Evolutionary conservation across 2,888 invertebrate species (phyloP), one percentile per base, ranked within the genome.

Genomic region (Heterodera filipjevi): DNA sequence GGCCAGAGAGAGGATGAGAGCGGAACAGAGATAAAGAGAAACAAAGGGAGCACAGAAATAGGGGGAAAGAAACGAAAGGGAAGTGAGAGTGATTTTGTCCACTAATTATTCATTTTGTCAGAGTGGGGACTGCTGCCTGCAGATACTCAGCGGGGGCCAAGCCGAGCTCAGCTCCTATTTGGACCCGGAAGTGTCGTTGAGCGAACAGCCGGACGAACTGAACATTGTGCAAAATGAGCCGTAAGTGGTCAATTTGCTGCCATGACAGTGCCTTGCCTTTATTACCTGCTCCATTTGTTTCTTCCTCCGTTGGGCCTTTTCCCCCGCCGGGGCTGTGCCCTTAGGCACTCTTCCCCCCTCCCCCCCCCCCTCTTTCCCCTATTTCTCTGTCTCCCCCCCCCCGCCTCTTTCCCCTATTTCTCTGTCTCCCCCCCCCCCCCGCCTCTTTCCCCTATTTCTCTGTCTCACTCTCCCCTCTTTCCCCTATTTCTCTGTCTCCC

Each of bases 121-220:
- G 98, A 92, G 97, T 91, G 97, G 97, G 90, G 98, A 79, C 68
- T 75, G 75, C 44, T 75, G 75, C n/a, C 33, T 75, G 44, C 75
- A 75, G 66, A 66, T 75, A 22, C 64, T 66, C 14, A 53, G 59
- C 46, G 68, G 66, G 27, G 64, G 77, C 98, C 95, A 84, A n/a
- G 89, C 96, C 81, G 98, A 99, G 91, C 96, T 95, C 91, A 96
- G 96, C 76, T 94, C 95, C 78, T 98, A 98, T 91, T 92, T 99
- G 91, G 98, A 99, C 91, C 92, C 96, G 90, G 98, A 99, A 90
- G 94, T 95, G 77, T 95, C 96, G 80, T 93, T 99, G 87, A 94
- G 94, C 87, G 98, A 99, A 90, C 98, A 99, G 90, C 93, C 94
- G 84, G 98, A 99, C 89, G 98, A 99, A 90, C 93, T 98, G 89